Evolutionary conservation across 2,888 invertebrate species (phyloP), one percentile per base, ranked within the genome.

Genomic region (Liodrosophila aerea): DNA sequence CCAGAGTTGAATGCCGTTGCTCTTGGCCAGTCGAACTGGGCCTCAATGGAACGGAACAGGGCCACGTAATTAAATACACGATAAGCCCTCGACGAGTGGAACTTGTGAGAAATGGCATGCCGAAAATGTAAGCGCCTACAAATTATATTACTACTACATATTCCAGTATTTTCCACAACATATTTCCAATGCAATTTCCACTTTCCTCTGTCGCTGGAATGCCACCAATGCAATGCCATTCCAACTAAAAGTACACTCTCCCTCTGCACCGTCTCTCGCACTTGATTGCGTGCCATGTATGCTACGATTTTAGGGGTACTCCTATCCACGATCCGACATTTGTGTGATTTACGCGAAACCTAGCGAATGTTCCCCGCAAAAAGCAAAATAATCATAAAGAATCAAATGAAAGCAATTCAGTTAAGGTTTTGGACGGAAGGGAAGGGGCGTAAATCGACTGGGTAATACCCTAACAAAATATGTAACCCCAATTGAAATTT

Each of bases 301-400:
- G 62, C 64, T 44, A 64, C 50, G 57, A 65, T 76, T 71, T 78
- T 70, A 44, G 43, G 46, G 43, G 41, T 43, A 39, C 43, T 41
- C 27, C 27, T 40, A 66, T 51, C 62, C 62, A 66, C 62, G 51
- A 33, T 59, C 58, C 76, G 74, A 83, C 78, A 73, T 66, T 72
- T 83, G 57, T 73, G 76, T 78, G 78, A 78, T 78, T 78, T 78
- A 78, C 76, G 84, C 68, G 58, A 57, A 45, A 62, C 59, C 53
- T 54, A 53, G 49, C 68, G 41, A 67, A 77, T 78, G 73, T 69
- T 33, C 53, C 29, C 49, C 46, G 5, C 49, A 57, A 58, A 44
- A 40, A n/a, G 15, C 44, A 45, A 51, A 33, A 64, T 43, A 51
- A 36, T 52, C 12, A 33, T 5, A 4, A n/a, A 51, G 31, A 31